Percentiles rank a stretch among this genome's conserved stretches.
These are phyloP conservation scores for Steinernema carpocapsae DNA, from an alignment of 2,888 invertebrate species.

Conservation along the genomic window DNA sequence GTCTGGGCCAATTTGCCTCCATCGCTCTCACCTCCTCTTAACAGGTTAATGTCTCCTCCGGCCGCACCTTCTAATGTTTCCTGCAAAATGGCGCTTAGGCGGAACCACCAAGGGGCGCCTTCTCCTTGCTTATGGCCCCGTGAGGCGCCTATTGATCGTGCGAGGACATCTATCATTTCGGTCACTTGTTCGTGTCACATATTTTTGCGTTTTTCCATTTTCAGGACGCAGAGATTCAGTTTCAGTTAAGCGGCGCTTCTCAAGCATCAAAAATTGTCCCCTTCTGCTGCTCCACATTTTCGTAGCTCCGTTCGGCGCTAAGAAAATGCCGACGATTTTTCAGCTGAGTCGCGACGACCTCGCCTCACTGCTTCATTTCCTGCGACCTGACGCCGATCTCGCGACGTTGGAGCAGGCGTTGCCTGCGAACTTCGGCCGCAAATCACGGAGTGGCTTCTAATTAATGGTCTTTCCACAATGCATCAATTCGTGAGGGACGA, in stretches of 20 bases:
- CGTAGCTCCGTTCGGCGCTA: neutral
- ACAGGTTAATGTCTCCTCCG: too few species aligned
- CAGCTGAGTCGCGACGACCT: slow-evolving; percentile 32
- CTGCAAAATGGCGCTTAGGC: neutral
- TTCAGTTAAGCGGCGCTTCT: neutral
- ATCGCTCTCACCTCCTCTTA: neutral
- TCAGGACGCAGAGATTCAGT: neutral
- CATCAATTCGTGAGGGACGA: slow-evolving; percentile 35
- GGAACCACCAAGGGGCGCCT: too few species aligned
- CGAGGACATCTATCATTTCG: slow-evolving; percentile 31
- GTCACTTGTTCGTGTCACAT: slow-evolving; percentile 25
- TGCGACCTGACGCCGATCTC: slow-evolving; percentile 23
- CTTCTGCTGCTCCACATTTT: too few species aligned
- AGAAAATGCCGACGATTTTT: slow-evolving; percentile 34
- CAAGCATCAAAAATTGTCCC: too few species aligned
- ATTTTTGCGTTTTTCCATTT: slow-evolving; percentile 27
- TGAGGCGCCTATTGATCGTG: slow-evolving; percentile 24
- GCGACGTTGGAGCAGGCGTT: neutral
- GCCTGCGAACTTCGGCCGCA: slow-evolving; percentile 33
- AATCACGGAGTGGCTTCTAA: slow-evolving; percentile 42
- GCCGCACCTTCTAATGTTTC: neutral
- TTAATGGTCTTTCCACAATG: slow-evolving; percentile 41
- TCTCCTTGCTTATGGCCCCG: neutral
- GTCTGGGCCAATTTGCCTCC: neutral
- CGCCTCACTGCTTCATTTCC: slow-evolving; percentile 24